phyloP scores from a whole-genome alignment of 2,888 invertebrate species.

The Erynnis tages region DNA sequence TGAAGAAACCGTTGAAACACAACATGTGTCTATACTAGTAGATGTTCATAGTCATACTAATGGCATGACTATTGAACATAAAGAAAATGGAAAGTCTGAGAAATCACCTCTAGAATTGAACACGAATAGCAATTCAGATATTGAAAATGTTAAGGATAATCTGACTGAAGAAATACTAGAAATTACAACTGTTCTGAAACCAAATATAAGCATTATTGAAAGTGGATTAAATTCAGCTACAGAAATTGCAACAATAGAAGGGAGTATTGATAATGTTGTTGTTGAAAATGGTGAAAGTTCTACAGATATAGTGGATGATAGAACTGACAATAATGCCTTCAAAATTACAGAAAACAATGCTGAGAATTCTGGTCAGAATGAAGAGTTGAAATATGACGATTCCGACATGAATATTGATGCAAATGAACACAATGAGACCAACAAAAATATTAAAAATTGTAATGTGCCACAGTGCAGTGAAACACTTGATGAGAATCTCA shows the following conservation, averaged over 20 bases:
- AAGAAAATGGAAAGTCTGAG: neutral
- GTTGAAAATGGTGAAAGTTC: constrained; percentile 17
- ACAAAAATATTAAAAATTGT: constrained; percentile 14
- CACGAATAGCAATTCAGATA: neutral
- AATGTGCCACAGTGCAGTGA: neutral
- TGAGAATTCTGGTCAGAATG: constrained; percentile 1
- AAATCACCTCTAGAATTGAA: neutral
- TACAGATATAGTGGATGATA: constrained; percentile 16
- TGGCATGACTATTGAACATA: neutral
- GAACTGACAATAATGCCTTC: neutral
- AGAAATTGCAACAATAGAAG: neutral
- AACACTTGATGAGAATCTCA: constrained; percentile 1
- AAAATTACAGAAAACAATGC: neutral
- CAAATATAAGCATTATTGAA: neutral
- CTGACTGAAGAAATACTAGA: neutral
- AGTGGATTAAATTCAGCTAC: neutral
- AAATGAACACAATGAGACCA: neutral
- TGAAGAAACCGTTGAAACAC: constrained; percentile 39
- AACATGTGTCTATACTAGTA: constrained; percentile 36
- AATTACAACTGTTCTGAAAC: too few species aligned
- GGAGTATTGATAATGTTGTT: neutral
- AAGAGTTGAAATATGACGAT: constrained; percentile 11
- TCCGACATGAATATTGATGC: constrained; percentile 10
- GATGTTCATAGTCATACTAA: constrained; percentile 37
- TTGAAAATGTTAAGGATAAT: neutral